Base-by-base conservation (phyloP, 30 jellyfish, hydroid and myxozoan genomes). In the Nemopilema nomurai region DNA sequence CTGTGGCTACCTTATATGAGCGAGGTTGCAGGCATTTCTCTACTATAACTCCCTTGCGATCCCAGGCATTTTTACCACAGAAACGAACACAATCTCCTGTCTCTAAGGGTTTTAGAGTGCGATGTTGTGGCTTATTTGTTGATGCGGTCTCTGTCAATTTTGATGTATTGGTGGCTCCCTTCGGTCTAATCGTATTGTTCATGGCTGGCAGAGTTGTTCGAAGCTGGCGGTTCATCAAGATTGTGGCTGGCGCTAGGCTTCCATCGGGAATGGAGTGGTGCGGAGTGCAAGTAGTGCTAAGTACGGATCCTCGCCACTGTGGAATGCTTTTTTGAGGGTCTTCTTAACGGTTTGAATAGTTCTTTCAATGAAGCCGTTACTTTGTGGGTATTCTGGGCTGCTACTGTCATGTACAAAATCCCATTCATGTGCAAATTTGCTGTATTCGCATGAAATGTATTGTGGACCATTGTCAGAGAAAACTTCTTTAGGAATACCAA, bases 401-500 rank as follows among this genome's bases (percentile, higher is more conserved):
- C 57, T 41, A 41, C 57, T 63, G 30, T 63, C 30, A n/a, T 63
- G 73, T n/a, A 63, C 73, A 63, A 63, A 63, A 63, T 63, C 73
- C 73, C 73, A 63, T 63, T 63, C 30, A 19, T 21, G 73, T 63
- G 73, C 73, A 63, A 63, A 63, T 63, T 63, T 63, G 73, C 73
- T 63, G 73, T 63, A 18, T 63, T 63, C 73, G 73, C 73, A 21
- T 63, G 73, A 63, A 63, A 63, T 63, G 77, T 63, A 63, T 63
- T 19, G 73, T 63, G 74, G 31, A 74, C 76, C 76, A 28, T 49
- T 74, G 33, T 49, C 84, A 49, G 32, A 74, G 51, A 77, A 20
- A 23, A 70, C 81, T 1, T 31, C 77, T 63, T 49, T 68, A 13
- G 91, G 85, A 67, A 82, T 82, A 31, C 91, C 91, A 64, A 17